These are phyloP conservation scores for Cheilosia urbana DNA, from an alignment of 2,888 invertebrate species.

Conservation along the genomic window DNA sequence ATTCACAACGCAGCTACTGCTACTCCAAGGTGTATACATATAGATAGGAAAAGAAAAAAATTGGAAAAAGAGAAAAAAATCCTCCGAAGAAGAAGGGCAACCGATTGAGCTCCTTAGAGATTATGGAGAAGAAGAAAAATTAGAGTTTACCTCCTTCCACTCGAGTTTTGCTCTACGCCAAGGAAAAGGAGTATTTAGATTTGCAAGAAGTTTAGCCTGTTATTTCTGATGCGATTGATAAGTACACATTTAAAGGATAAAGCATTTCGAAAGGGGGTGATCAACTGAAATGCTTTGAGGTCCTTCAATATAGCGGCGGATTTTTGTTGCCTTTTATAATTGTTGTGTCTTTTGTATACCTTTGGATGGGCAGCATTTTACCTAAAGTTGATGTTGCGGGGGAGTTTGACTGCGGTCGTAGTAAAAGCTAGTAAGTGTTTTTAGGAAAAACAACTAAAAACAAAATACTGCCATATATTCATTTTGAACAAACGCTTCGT, in stretches of 20 bases:
- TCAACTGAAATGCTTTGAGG: too few species aligned
- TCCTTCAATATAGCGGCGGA: too few species aligned
- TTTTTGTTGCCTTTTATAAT: too few species aligned
- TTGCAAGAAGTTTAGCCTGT: conserved; percentile 22
- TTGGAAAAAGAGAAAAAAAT: not conserved
- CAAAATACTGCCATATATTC: too few species aligned
- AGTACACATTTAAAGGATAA: conserved; percentile 20
- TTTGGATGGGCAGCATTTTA: too few species aligned
- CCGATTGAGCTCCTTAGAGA: conserved; percentile 41
- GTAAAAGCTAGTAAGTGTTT: too few species aligned
- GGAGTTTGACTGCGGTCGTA: too few species aligned
- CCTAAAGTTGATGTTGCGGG: too few species aligned
- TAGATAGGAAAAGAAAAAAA: conserved; percentile 20
- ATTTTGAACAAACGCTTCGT: too few species aligned
- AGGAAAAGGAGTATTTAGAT: conserved; percentile 5
- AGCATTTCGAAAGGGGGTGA: too few species aligned
- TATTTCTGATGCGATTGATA: conserved; percentile 57
- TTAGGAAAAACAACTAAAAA: too few species aligned
- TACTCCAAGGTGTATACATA: conserved; percentile 36
- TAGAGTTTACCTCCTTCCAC: conserved; percentile 5
- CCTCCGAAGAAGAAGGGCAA: conserved; percentile 12
- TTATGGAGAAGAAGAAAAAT: conserved; percentile 11
- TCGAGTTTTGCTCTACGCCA: not conserved
- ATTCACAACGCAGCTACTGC: conserved; percentile 19
- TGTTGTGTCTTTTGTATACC: too few species aligned